phyloP scores from a whole-genome alignment of 2,113 vertebrate genomes.

The Nyctibius bracteatus region DNA sequence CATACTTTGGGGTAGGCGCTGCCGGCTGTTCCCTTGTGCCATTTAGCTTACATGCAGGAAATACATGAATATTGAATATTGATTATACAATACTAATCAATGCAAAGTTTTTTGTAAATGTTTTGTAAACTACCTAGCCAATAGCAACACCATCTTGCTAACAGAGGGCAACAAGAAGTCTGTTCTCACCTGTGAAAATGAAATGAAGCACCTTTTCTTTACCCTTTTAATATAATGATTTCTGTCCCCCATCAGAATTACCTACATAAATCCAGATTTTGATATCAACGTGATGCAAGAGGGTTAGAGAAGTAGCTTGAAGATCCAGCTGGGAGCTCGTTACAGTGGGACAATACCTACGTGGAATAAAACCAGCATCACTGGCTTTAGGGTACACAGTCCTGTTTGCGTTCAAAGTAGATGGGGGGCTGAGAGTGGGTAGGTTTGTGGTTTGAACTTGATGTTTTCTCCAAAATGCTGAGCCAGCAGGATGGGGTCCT shows the following conservation, averaged over 20 bases:
- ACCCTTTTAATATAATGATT: neutral
- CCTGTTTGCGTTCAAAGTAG: neutral
- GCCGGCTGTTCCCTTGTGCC: neutral
- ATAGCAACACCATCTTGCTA: neutral
- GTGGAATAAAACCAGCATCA: neutral
- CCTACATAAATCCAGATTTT: neutral
- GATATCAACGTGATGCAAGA: neutral
- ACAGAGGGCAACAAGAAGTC: neutral
- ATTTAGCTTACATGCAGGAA: neutral
- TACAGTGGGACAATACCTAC: neutral
- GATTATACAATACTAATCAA: neutral
- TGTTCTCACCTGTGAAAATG: neutral
- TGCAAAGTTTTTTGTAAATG: neutral
- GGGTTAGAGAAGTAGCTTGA: neutral
- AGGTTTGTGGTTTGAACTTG: neutral
- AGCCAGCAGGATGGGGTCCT: neutral
- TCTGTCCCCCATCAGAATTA: neutral
- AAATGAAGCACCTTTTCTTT: neutral
- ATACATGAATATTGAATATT: neutral
- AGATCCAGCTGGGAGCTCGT: neutral
- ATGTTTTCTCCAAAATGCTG: neutral
- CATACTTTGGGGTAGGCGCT: neutral
- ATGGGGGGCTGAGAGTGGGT: neutral
- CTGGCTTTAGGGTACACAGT: neutral
- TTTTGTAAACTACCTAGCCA: neutral